Conservation (phyloP, 2,888 invertebrate species). For the Eurytoma californica region DNA sequence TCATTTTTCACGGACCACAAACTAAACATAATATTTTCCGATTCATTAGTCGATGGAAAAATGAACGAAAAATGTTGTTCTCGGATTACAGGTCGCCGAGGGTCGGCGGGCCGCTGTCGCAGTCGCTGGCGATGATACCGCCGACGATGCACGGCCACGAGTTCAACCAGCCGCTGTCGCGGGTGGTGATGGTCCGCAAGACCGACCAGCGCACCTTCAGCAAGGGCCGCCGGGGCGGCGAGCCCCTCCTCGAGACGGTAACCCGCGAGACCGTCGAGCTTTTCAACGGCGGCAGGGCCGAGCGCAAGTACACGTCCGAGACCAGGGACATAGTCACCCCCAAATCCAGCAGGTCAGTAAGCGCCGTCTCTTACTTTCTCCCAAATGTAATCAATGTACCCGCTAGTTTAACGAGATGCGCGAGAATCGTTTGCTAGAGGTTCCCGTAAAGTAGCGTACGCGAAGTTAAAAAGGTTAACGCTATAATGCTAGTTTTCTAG, state of each 20-base stretch:
- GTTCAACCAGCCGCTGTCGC: conserved; percentile 76
- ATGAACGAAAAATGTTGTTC: no score
- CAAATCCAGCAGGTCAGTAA: conserved; percentile 71
- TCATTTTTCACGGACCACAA: no score
- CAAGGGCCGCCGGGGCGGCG: conserved; percentile 79
- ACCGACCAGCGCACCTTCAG: conserved; percentile 82
- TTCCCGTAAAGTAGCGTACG: no score
- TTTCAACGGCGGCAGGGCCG: conserved; percentile 80
- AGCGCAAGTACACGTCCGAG: conserved; percentile 81
- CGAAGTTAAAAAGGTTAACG: no score
- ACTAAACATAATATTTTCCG: no score
- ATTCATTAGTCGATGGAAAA: no score
- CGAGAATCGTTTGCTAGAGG: no score
- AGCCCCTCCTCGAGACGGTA: conserved; percentile 80
- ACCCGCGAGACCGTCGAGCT: conserved; percentile 82
- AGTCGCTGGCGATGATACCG: conserved; percentile 73
- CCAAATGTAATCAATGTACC: no score
- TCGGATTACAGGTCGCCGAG: conserved; percentile 69
- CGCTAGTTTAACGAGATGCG: no score
- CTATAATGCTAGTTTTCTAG: no score
- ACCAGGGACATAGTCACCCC: conserved; percentile 77
- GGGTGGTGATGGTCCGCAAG: conserved; percentile 83
- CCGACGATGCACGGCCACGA: conserved; percentile 74
- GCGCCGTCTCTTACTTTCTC: no score
- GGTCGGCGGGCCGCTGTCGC: conserved; percentile 72